phyloP scores from a whole-genome alignment of 2,888 invertebrate genomes.

The Watsonalla binaria region DNA sequence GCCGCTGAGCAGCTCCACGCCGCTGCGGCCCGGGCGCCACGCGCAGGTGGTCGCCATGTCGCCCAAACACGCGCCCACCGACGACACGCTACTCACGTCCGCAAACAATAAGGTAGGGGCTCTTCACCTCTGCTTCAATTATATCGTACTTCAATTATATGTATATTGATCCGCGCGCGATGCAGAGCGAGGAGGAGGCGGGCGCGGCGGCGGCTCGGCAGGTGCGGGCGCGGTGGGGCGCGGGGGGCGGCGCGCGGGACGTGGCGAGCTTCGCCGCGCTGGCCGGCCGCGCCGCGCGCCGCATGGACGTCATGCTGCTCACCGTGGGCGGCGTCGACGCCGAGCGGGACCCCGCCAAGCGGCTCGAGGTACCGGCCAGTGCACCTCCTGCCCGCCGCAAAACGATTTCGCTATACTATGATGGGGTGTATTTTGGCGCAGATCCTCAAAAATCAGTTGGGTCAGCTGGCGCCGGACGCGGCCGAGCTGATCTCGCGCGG shows the following conservation, averaged over 20 bases:
- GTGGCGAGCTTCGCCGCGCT: conserved; percentile 31
- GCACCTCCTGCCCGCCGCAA: too few species aligned
- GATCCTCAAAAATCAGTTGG: conserved; percentile 81
- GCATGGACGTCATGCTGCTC: conserved; percentile 79
- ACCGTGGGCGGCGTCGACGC: conserved; percentile 78
- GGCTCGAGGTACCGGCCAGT: conserved; percentile 79
- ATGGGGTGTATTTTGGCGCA: conserved; percentile 25
- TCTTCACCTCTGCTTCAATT: too few species aligned
- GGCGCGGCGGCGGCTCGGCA: conserved; percentile 4
- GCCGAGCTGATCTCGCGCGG: conserved; percentile 88
- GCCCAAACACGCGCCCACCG: conserved; percentile 40
- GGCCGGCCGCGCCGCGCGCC: conserved; percentile 55
- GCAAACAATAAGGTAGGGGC: too few species aligned
- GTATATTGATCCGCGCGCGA: too few species aligned
- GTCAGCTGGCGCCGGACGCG: conserved; percentile 84
- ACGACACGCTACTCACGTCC: too few species aligned
- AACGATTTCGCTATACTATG: too few species aligned
- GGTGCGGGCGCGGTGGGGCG: conserved; percentile 9
- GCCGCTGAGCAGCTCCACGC: conserved; percentile 19
- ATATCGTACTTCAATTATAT: too few species aligned
- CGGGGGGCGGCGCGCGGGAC: conserved; percentile 19
- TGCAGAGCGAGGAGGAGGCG: conserved; percentile 6
- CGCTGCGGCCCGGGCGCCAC: conserved; percentile 17
- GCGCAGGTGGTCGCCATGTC: conserved; percentile 66
- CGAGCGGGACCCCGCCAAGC: conserved; percentile 80